A percentile compares a stretch with the other conserved stretches of the same genome.
Evolutionary conservation across 1,140 invertebrate species (phyloP).

Genomic region (Saccostrea echinata): DNA sequence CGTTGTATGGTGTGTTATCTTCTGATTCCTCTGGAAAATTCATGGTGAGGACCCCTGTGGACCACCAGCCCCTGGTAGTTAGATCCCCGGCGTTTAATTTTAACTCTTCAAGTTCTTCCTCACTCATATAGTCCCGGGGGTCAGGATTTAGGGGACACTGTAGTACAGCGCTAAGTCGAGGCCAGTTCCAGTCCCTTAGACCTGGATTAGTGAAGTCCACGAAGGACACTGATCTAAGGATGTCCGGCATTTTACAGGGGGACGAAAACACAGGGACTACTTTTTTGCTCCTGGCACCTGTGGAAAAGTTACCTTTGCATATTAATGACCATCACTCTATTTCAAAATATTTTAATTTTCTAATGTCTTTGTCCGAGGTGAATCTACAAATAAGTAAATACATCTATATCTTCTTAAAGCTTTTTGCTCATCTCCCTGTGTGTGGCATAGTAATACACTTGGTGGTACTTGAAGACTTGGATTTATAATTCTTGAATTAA

Average conservation of each 20-base stretch:
- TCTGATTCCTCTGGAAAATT: slow-evolving; percentile 23
- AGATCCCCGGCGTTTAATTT: slow-evolving; percentile 7
- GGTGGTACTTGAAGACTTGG: too few species aligned
- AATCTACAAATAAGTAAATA: too few species aligned
- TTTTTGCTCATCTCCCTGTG: too few species aligned
- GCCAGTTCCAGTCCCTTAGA: slow-evolving; percentile 52
- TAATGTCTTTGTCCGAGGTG: too few species aligned
- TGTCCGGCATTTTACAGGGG: slow-evolving; percentile 40
- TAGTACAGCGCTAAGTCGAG: slow-evolving; percentile 43
- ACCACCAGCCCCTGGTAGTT: not conserved
- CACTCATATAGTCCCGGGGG: not conserved
- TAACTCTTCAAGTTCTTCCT: not conserved
- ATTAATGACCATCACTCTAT: too few species aligned
- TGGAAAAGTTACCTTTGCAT: slow-evolving; percentile 2
- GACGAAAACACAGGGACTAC: slow-evolving; percentile 47
- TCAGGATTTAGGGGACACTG: slow-evolving; percentile 41
- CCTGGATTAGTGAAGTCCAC: slow-evolving; percentile 47
- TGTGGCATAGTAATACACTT: too few species aligned
- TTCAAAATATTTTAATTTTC: too few species aligned
- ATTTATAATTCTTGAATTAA: too few species aligned
- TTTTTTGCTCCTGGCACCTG: slow-evolving; percentile 50
- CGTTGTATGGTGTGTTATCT: slow-evolving; percentile 3
- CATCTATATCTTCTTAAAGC: too few species aligned
- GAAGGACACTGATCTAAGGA: slow-evolving; percentile 44
- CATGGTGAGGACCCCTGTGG: slow-evolving; percentile 5